A percentile compares a stretch with the other conserved stretches of the same genome.
phyloP scores from a whole-genome alignment of 2,888 invertebrate species.

The Limnephilus rhombicus region DNA sequence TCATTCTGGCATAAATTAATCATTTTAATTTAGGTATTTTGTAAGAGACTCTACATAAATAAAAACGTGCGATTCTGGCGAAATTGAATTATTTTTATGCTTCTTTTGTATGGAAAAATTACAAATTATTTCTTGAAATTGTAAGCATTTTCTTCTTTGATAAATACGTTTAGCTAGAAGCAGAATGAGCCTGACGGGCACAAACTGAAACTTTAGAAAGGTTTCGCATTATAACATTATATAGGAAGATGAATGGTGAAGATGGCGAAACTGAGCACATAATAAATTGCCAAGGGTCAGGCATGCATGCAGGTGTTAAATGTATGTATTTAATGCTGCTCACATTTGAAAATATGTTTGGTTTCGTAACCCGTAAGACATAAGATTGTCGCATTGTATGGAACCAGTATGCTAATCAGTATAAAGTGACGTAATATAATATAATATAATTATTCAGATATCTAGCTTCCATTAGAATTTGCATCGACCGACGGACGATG shows the following conservation, averaged over 20 bases:
- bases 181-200: background rate
- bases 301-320: background rate
- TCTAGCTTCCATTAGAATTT: conserved; percentile 14
- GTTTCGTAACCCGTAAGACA: background rate
- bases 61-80: background rate
- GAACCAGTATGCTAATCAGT: conserved; percentile 25
- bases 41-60: background rate
- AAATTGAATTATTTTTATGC: background rate
- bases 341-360: background rate
- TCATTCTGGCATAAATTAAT: background rate
- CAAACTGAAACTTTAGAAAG: background rate
- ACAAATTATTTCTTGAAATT: background rate
- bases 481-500: conserved; percentile 12
- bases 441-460: background rate
- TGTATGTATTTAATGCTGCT: background rate
- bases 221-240: background rate
- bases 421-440: conserved; percentile 20
- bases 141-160: background rate
- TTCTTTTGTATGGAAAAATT: background rate
- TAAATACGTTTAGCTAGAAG: background rate
- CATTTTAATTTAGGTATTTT: background rate
- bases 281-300: background rate
- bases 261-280: background rate
- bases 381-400: background rate
- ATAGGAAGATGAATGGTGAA: background rate